Percentiles rank a stretch among this genome's conserved stretches.
These are phyloP conservation scores for Macrocentrus cingulum DNA, from an alignment of 1,140 invertebrate species.

Conservation along the genomic window DNA sequence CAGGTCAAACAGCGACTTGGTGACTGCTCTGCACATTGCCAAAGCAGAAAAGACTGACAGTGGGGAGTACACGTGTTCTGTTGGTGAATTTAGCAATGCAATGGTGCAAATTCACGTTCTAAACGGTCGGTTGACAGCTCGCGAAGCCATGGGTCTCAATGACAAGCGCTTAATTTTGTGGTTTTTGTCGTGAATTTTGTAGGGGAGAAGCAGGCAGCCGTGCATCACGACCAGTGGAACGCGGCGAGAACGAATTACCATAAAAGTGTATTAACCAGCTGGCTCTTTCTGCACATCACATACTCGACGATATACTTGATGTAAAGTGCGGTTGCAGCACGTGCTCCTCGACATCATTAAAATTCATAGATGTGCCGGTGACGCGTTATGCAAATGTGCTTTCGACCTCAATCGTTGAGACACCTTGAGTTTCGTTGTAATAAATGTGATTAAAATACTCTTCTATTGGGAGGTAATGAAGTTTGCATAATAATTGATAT, in stretches of 20 bases:
- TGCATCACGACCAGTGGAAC: slow-evolving; percentile 56
- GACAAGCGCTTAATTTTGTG: background rate
- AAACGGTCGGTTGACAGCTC: slow-evolving; percentile 44
- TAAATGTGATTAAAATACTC: too few relatives aligned
- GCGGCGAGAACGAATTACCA: slow-evolving; percentile 32
- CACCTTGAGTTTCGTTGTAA: background rate
- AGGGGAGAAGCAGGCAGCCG: slow-evolving; percentile 55
- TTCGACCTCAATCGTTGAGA: background rate
- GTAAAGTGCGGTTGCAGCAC: background rate
- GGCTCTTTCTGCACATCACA: background rate
- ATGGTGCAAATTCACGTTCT: slow-evolving; percentile 54
- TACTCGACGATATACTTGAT: slow-evolving; percentile 4
- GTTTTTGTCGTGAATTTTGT: slow-evolving; percentile 17
- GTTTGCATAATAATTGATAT: too few relatives aligned
- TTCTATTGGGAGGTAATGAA: too few relatives aligned
- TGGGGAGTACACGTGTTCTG: slow-evolving; percentile 52
- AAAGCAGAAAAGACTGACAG: slow-evolving; percentile 52
- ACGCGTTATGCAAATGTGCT: slow-evolving; percentile 1
- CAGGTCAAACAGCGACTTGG: slow-evolving; percentile 49
- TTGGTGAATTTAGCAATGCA: slow-evolving; percentile 51
- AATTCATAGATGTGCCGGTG: background rate
- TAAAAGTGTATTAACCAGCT: slow-evolving; percentile 1
- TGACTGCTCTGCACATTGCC: slow-evolving; percentile 48
- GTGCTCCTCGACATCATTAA: background rate
- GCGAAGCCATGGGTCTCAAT: background rate